phyloP scores from a whole-genome alignment of 2,888 invertebrate genomes.

The Amphipyra berbera region DNA sequence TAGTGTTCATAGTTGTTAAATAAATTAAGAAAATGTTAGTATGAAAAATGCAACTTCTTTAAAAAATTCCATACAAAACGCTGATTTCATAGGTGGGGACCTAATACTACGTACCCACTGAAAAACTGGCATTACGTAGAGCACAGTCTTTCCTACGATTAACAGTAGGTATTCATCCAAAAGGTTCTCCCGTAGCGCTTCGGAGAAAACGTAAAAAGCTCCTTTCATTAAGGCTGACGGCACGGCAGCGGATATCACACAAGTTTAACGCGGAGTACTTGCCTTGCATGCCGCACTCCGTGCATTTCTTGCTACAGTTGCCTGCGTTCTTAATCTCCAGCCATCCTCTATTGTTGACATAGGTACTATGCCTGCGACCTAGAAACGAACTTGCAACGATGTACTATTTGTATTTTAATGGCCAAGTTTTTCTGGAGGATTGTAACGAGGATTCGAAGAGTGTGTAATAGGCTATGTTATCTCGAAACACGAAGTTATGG shows the following conservation, averaged over 20 bases:
- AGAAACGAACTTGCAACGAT: conserved; percentile 65
- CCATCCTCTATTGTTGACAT: conserved; percentile 73
- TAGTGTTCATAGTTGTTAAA: too few relatives aligned
- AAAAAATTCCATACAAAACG: too few relatives aligned
- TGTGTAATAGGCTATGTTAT: conserved; percentile 10
- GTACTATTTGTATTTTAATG: conserved; percentile 45
- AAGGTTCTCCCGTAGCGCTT: conserved; percentile 18
- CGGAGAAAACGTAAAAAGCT: conserved; percentile 35
- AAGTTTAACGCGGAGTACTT: conserved; percentile 40
- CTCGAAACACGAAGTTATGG: neutral
- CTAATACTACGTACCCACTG: too few relatives aligned
- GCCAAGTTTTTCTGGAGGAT: conserved; percentile 36
- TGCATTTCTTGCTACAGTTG: conserved; percentile 54
- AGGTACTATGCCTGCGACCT: conserved; percentile 73
- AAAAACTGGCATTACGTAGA: too few relatives aligned
- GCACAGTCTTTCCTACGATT: too few relatives aligned
- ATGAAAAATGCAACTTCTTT: too few relatives aligned
- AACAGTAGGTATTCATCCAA: conserved; percentile 20
- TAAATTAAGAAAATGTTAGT: too few relatives aligned
- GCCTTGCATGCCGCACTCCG: conserved; percentile 35
- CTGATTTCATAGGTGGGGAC: too few relatives aligned
- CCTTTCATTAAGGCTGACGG: conserved; percentile 37
- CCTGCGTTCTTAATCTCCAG: conserved; percentile 73
- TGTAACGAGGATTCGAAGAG: conserved; percentile 33
- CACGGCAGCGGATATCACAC: conserved; percentile 32